phyloP scores from a whole-genome alignment of 2,797 vertebrate species.

The Champsocephalus gunnari region DNA sequence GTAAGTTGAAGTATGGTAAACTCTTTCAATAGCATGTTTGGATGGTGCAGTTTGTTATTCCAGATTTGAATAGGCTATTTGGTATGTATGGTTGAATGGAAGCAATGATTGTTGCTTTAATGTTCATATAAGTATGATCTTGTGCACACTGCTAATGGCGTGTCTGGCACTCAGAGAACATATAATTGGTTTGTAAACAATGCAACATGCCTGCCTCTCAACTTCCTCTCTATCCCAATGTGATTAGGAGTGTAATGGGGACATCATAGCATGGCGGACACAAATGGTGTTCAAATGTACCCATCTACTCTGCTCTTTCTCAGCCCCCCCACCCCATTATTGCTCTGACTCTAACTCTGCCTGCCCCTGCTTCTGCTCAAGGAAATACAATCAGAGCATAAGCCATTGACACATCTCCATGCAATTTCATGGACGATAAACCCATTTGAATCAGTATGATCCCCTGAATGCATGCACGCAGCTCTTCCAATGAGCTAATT shows the following conservation, averaged over 20 bases:
- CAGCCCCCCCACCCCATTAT: not conserved
- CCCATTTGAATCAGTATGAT: conserved; percentile 73
- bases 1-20: not conserved
- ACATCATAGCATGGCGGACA: conserved; percentile 59
- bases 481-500: conserved; percentile 68
- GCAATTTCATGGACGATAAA: conserved; percentile 80
- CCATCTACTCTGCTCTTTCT: not conserved
- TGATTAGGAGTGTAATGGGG: conserved; percentile 63
- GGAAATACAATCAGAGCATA: conserved; percentile 75
- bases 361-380: conserved; percentile 55
- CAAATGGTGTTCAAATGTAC: conserved; percentile 46
- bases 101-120: conserved; percentile 39
- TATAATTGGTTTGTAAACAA: conserved; percentile 64
- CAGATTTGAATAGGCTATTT: not conserved
- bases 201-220: conserved; percentile 22
- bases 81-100: conserved; percentile 44
- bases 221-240: conserved; percentile 35
- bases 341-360: conserved; percentile 42
- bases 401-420: conserved; percentile 76
- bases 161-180: conserved; percentile 45
- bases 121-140: conserved; percentile 43
- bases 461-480: conserved; percentile 61
- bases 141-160: conserved; percentile 49
- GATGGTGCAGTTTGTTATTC: not conserved
- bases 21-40: not conserved